A percentile compares a stretch with the other conserved stretches of the same genome.
phyloP scores from a whole-genome alignment of 2,888 invertebrate genomes.

The Lepidocyrtinus sp. region DNA sequence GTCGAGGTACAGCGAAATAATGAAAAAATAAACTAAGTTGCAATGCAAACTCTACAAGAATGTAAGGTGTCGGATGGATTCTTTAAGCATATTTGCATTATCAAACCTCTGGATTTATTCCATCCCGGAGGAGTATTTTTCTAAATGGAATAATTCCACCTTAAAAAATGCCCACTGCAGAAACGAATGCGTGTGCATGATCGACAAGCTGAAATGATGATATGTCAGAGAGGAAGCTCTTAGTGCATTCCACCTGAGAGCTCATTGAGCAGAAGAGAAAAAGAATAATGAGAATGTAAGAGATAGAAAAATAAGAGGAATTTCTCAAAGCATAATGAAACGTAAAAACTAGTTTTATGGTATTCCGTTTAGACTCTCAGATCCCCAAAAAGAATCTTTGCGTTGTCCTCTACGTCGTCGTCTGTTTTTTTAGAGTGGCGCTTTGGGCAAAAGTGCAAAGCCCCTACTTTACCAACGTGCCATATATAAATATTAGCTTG shows the following conservation, averaged over 20 bases:
- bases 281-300: slow-evolving; percentile 14
- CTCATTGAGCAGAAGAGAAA: slow-evolving; percentile 25
- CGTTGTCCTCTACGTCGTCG: no score
- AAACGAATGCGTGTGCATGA: no score
- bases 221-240: slow-evolving; percentile 5
- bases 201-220: no score
- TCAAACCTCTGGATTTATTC: no score
- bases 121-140: no score
- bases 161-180: no score
- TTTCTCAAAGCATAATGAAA: slow-evolving; percentile 9
- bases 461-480: slow-evolving; percentile 31
- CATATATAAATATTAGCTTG: background rate
- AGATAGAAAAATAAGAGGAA: slow-evolving; percentile 5
- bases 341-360: slow-evolving; percentile 67
- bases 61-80: no score
- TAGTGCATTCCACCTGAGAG: slow-evolving; percentile 41
- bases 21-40: no score
- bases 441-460: slow-evolving; percentile 67
- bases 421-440: slow-evolving; percentile 41
- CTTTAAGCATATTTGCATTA: no score
- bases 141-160: no score
- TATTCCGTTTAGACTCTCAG: slow-evolving; percentile 59
- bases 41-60: no score
- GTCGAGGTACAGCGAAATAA: no score
- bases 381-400: slow-evolving; percentile 14